These are phyloP conservation scores for Liasis olivaceus DNA, from an alignment of 2,797 vertebrate genomes.

Conservation along the genomic window DNA sequence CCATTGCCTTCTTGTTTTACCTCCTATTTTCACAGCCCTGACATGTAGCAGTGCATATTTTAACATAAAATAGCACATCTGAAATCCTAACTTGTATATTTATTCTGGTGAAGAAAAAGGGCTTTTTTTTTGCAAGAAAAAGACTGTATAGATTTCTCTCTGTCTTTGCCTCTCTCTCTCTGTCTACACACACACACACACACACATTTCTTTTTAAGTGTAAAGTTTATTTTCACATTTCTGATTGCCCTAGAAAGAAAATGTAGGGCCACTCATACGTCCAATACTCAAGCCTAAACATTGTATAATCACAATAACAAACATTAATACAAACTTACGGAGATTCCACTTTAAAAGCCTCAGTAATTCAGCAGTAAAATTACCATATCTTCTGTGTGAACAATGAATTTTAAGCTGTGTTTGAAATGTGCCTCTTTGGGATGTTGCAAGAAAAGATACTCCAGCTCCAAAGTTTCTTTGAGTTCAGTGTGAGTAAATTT, in stretches of 20 bases:
- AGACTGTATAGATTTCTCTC: not conserved
- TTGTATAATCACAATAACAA: conserved; percentile 74
- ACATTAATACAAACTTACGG: conserved; percentile 81
- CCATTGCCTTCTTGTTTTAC: conserved; percentile 71
- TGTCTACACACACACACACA: not conserved
- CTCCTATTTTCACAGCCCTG: conserved; percentile 71
- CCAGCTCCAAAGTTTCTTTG: conserved; percentile 36
- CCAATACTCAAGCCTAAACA: conserved; percentile 70
- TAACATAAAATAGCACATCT: conserved; percentile 71
- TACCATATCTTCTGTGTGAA: conserved; percentile 32
- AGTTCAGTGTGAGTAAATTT: conserved; percentile 29
- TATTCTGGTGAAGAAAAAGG: conserved; percentile 65
- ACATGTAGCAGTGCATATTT: conserved; percentile 75
- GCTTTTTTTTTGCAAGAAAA: conserved; percentile 40
- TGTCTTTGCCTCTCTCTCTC: conserved; percentile 51
- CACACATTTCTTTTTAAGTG: conserved; percentile 68
- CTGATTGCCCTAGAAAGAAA: conserved; percentile 76
- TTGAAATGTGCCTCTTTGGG: conserved; percentile 52
- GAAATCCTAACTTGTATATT: conserved; percentile 72
- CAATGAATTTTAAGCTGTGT: conserved; percentile 58
- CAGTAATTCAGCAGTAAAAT: conserved; percentile 49
- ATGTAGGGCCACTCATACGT: conserved; percentile 53
- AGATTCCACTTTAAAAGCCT: conserved; percentile 64
- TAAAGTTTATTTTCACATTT: conserved; percentile 82
- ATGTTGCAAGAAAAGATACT: not conserved